A percentile compares a stretch with the other conserved stretches of the same genome.
These are phyloP conservation scores for Minunthozetes semirufus DNA, from an alignment of 2,888 invertebrate genomes.

Conservation along the genomic window DNA sequence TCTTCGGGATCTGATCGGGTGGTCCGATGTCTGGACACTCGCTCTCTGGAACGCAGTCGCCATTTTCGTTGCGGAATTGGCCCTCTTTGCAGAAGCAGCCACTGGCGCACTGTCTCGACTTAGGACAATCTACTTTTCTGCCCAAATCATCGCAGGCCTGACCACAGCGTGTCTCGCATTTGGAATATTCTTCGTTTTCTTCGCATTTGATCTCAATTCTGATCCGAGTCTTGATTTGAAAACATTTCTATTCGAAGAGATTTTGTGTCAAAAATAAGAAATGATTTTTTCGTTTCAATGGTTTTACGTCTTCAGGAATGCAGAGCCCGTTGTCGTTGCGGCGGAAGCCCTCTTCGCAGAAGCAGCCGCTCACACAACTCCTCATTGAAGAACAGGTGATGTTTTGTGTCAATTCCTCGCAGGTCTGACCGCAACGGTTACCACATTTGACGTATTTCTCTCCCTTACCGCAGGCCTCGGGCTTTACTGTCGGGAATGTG, in stretches of 20 bases:
- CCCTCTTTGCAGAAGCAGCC: conserved; percentile 28
- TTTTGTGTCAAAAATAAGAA: neutral
- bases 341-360: neutral
- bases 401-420: neutral
- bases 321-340: neutral
- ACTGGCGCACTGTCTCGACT: conserved; percentile 1
- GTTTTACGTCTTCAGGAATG: neutral
- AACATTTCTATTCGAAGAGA: neutral
- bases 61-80: neutral
- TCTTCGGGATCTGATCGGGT: neutral
- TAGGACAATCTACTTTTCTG: neutral
- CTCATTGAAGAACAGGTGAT: neutral
- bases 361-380: neutral
- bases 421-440: conserved; percentile 4
- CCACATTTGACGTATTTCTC: conserved; percentile 5
- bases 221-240: neutral
- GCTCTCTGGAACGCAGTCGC: neutral
- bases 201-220: neutral
- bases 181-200: neutral
- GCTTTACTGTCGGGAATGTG: neutral
- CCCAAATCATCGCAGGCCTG: neutral
- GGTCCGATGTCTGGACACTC: conserved; percentile 11
- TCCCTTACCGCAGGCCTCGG: neutral
- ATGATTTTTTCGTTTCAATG: neutral
- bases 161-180: neutral